Evolutionary conservation across 2,797 vertebrate species (phyloP).

Genomic region (Odontamblyopus lacepedii): DNA sequence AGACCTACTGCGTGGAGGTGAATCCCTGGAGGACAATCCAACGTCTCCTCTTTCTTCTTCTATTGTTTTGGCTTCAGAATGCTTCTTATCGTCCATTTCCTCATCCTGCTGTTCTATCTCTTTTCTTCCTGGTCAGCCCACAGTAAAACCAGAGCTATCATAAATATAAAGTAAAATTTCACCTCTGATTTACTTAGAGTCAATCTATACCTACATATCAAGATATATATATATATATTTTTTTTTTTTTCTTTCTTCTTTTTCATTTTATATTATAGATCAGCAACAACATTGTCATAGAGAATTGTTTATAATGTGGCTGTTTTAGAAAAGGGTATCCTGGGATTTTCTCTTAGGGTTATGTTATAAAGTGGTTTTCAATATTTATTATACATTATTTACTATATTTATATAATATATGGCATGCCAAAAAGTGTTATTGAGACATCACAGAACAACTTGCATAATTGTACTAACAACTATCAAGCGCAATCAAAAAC

Average conservation of each 20-base stretch:
- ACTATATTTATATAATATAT: not conserved
- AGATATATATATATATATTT: no score
- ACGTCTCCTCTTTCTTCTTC: slow-evolving; percentile 70
- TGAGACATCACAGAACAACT: not conserved
- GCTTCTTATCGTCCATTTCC: slow-evolving; percentile 55
- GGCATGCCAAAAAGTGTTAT: not conserved
- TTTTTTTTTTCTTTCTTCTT: no score
- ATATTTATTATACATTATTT: not conserved
- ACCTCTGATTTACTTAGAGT: no score
- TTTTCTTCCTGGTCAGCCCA: not conserved
- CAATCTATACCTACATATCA: no score
- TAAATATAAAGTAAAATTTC: not conserved
- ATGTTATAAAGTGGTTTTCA: not conserved
- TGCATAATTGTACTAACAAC: not conserved
- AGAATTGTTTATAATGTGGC: no score
- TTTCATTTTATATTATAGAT: no score
- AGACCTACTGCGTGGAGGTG: slow-evolving; percentile 70
- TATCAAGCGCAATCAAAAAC: not conserved
- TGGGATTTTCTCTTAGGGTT: not conserved
- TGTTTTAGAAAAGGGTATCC: not conserved
- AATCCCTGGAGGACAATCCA: slow-evolving; percentile 65
- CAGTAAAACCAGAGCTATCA: slow-evolving; percentile 1
- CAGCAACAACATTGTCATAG: no score
- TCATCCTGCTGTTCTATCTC: slow-evolving; percentile 7
- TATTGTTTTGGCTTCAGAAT: slow-evolving; percentile 63